Evolutionary conservation across 2,113 vertebrate genomes (phyloP).

Genomic region (Nyctereutes procyonoides): DNA sequence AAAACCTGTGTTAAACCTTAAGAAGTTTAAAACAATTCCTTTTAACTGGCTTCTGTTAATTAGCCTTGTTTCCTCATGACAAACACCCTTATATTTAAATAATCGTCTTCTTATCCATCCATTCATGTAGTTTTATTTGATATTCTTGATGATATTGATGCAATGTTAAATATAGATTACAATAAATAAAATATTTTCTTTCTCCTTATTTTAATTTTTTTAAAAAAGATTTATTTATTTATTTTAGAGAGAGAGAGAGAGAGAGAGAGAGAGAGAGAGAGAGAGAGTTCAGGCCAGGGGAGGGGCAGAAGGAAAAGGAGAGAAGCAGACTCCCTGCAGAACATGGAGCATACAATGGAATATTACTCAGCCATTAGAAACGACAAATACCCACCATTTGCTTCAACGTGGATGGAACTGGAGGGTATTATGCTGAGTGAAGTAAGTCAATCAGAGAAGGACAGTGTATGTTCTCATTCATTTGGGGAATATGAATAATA

Average conservation of each 20-base stretch:
- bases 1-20: slow-evolving; percentile 31
- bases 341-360: too few species aligned
- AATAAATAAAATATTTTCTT: slow-evolving; percentile 6
- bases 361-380: too few species aligned
- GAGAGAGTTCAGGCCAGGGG: too few species aligned
- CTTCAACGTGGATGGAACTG: too few species aligned
- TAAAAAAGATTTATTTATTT: neutral
- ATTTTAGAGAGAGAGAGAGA: neutral
- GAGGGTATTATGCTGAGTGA: too few species aligned
- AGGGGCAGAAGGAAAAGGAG: neutral
- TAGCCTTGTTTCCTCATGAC: slow-evolving; percentile 23
- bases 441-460: too few species aligned
- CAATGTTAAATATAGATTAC: neutral
- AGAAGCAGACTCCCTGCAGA: neutral
- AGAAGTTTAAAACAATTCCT: neutral
- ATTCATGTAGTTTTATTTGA: neutral
- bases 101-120: neutral
- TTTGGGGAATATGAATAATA: too few species aligned
- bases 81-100: neutral
- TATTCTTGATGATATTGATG: neutral
- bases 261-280: too few species aligned
- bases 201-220: neutral
- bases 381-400: too few species aligned
- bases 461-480: too few species aligned
- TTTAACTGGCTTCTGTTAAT: neutral